Evolutionary conservation across 2,797 vertebrate species (phyloP).

Genomic region (Agapornis canus): DNA sequence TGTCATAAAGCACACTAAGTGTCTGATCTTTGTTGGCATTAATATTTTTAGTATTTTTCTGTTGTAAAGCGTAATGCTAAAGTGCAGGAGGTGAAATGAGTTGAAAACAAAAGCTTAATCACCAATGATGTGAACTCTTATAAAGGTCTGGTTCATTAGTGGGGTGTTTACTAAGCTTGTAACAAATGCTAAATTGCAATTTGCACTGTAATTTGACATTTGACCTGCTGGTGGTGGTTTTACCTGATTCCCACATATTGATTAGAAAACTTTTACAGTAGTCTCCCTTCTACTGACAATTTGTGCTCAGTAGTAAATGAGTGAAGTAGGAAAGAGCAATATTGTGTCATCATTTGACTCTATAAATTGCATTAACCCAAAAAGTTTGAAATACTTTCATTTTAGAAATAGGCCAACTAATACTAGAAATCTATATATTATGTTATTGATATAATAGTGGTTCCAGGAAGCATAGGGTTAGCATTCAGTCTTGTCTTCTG

Average conservation of each 20-base stretch:
- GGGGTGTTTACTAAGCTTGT: slow-evolving; percentile 28
- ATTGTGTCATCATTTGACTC: not conserved
- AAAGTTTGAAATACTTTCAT: not conserved
- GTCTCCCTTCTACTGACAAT: not conserved
- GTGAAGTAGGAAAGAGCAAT: not conserved
- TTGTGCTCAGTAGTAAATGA: not conserved
- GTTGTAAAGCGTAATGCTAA: slow-evolving; percentile 49
- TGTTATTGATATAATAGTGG: not conserved
- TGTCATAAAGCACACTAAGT: slow-evolving; percentile 38
- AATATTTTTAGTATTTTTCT: slow-evolving; percentile 68
- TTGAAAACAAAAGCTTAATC: slow-evolving; percentile 70
- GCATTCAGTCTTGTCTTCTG: not conserved
- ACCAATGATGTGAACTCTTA: slow-evolving; percentile 45
- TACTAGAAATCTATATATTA: not conserved
- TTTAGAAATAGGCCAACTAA: not conserved
- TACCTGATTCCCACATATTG: not conserved
- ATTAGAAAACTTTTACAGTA: not conserved
- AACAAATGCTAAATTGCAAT: slow-evolving; percentile 50
- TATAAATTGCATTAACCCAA: not conserved
- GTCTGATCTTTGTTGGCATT: slow-evolving; percentile 61
- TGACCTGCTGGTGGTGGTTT: slow-evolving; percentile 51
- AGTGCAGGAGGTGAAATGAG: slow-evolving; percentile 63
- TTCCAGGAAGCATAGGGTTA: not conserved
- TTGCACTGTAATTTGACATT: slow-evolving; percentile 53
- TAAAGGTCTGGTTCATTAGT: slow-evolving; percentile 67